A percentile compares a stretch with the other conserved stretches of the same genome.
These are phyloP conservation scores for Gymnorhina tibicen DNA, from an alignment of 2,113 vertebrate genomes.

Conservation along the genomic window DNA sequence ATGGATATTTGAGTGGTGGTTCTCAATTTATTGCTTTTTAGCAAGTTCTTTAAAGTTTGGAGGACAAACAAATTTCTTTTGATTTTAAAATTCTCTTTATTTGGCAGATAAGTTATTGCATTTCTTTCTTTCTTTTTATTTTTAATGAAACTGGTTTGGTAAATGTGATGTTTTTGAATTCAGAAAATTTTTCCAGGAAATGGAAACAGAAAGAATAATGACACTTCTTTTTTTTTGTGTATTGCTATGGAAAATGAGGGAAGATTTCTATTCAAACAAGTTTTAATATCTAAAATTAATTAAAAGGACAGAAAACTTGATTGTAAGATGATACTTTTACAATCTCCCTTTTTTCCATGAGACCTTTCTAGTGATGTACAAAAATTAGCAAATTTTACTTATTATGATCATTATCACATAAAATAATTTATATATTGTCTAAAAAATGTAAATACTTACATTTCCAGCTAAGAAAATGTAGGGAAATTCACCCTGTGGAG, in stretches of 20 bases:
- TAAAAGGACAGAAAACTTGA: background rate
- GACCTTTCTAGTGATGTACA: background rate
- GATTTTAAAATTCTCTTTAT: background rate
- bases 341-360: background rate
- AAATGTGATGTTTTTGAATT: background rate
- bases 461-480: background rate
- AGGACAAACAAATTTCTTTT: background rate
- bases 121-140: background rate
- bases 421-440: background rate
- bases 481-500: background rate
- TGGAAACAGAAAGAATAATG: background rate
- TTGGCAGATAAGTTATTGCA: background rate
- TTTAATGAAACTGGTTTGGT: background rate
- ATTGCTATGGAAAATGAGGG: background rate
- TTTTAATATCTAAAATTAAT: background rate
- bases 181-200: background rate
- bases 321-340: background rate
- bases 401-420: background rate
- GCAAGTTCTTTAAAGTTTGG: background rate
- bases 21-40: background rate
- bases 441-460: background rate
- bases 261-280: background rate
- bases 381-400: background rate
- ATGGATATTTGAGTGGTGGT: background rate
- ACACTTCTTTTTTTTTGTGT: background rate